Base-by-base conservation (phyloP, 2,797 vertebrate genomes). In the Danio choprae region DNA sequence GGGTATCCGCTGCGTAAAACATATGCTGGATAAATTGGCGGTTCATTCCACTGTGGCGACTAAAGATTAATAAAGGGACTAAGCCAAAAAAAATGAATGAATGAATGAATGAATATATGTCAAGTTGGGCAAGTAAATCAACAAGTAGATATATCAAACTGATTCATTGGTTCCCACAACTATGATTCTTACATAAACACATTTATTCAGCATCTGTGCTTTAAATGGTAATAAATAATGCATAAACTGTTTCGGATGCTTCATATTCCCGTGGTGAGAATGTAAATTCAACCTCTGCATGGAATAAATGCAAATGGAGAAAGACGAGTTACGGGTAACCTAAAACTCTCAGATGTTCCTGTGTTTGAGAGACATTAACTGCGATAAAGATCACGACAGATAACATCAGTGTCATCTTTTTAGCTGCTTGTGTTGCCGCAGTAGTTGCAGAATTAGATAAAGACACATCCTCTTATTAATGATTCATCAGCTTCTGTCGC, bases 401-500 rank as follows among this genome's bases (percentile, higher is more conserved):
- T 71, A 62, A 62, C 20, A 62, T 70, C 67, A 43, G 38, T 48
- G 44, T 70, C 44, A 62, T 80, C 16, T 43, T 22, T 77, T 53
- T 77, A 77, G 22, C 48, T 74, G 77, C 18, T 15, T 50, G 18
- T 53, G 72, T 62, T 51, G 56, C 75, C 56, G 18, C 60, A 67
- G 56, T 63, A 63, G 22, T 67, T 74, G 55, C 46, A 18, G 40
- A 60, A 73, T 68, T 76, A 69, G 76, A 83, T 74, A 36, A 82
- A 74, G 53, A 82, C 70, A 56, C 44, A 79, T 59, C 63, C 63
- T 29, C 71, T 50, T 59, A 79, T 74, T 62, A 83, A 79, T 83
- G 76, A 83, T 83, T 83, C 58, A 83, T 79, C 70, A 83, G 63
- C 70, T 15, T 16, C 68, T 74, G 67, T 79, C 40, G 41, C 56